Conservation (phyloP, 2,797 vertebrate species). For the Nasua narica region DNA sequence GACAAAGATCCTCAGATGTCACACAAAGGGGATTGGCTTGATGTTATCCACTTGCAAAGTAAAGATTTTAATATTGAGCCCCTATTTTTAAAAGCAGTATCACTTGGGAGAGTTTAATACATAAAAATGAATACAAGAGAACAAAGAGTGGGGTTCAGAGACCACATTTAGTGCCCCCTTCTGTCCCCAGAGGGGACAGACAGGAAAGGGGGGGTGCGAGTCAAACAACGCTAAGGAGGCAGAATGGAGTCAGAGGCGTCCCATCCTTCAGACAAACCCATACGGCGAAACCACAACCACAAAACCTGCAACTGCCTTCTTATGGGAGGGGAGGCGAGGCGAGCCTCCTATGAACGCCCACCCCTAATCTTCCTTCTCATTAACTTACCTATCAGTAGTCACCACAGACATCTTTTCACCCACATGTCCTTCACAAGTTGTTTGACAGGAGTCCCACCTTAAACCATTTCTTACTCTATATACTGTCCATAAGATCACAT, state of each 20-base stretch:
- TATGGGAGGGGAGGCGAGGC: rapidly evolving
- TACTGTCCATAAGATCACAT: background rate
- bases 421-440: background rate
- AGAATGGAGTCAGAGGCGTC: too few relatives aligned
- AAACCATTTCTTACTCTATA: background rate
- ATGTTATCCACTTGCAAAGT: background rate
- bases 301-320: background rate
- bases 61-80: background rate
- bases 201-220: background rate
- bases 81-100: background rate
- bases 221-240: background rate
- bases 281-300: background rate
- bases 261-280: background rate
- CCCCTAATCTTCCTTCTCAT: background rate
- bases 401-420: background rate
- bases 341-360: background rate
- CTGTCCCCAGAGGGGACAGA: background rate
- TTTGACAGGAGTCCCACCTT: background rate
- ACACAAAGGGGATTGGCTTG: background rate
- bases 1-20: background rate
- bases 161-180: too few relatives aligned
- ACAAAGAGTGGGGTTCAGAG: background rate
- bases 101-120: background rate
- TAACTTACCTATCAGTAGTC: background rate
- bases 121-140: background rate